Conservation (phyloP, 1,140 invertebrate genomes). For the Globodera rostochiensis region DNA sequence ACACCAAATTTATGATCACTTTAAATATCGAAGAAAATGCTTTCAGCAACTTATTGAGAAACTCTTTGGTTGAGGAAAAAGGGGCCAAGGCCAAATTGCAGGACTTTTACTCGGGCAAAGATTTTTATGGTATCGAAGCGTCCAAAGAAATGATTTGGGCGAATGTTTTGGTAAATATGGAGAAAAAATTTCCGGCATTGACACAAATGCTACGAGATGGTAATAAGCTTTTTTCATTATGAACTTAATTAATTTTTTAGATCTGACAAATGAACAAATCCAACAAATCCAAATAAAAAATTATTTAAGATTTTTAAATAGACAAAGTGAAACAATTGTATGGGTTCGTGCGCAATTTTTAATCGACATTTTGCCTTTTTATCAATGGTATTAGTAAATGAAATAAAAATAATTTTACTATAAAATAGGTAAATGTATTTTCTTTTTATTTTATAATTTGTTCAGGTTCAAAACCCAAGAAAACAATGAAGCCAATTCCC, state of each 20-base stretch:
- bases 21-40: neutral
- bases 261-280: neutral
- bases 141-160: neutral
- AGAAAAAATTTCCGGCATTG: neutral
- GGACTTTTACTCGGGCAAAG: neutral
- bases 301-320: neutral
- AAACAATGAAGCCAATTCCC: neutral
- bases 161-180: neutral
- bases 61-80: neutral
- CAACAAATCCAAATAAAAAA: neutral
- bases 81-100: neutral
- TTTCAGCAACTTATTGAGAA: neutral
- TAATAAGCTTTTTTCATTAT: neutral
- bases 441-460: too few species aligned
- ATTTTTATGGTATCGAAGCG: neutral
- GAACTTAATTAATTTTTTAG: neutral
- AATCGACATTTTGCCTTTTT: neutral
- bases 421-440: too few species aligned
- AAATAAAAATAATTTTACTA: too few species aligned
- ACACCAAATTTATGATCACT: neutral
- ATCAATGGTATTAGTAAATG: neutral
- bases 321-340: neutral
- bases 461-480: neutral
- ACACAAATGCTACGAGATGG: neutral
- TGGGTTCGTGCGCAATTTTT: neutral